Evolutionary conservation across 2,797 vertebrate genomes (phyloP), one percentile per base, ranked within the genome.

Genomic region (Lates japonicus): DNA sequence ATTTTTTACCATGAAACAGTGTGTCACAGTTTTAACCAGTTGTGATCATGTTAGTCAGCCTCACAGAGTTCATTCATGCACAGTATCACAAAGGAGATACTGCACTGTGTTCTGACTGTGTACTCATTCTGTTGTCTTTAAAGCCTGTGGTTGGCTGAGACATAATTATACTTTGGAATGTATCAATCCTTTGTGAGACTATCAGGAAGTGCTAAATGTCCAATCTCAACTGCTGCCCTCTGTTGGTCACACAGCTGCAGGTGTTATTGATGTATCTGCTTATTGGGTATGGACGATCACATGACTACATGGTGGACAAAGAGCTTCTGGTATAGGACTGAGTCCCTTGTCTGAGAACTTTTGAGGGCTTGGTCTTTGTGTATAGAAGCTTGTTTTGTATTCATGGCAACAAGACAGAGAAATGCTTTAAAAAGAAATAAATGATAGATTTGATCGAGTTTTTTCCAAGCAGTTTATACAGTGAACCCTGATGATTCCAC

Each of bases 171-270:
- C 0, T 39, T 20, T 73, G 51, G 25, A 74, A 59, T 46, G 1
- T 37, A 1, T 37, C 2, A 22, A 22, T 66, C 5, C 55, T n/a
- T 58, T 55, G 17, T 57, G 1, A 74, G 20, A 41, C 13, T 1
- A 8, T 13, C 12, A 71, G 58, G 44, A 19, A 2, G 4, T 25
- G 14, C 7, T 67, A 13, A 64, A 49, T 2, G 17, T 17, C 25
- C 19, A 59, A 5, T 46, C 16, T 10, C 25, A 17, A 29, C 13
- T 0, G 52, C 52, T 72, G 63, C 86, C 80, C 71, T 78, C 76
- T 85, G 69, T 48, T 80, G 81, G 65, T 8, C 7, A 58, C 2
- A 7, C 10, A 14, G 31, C 12, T 46, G 20, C 31, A 11, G 39
- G 39, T 67, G 7, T 61, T 25, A 29, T 22, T 35, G 41, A 7